These are phyloP conservation scores for Leptogaster cylindrica DNA, from an alignment of 2,888 invertebrate species.

Conservation along the genomic window DNA sequence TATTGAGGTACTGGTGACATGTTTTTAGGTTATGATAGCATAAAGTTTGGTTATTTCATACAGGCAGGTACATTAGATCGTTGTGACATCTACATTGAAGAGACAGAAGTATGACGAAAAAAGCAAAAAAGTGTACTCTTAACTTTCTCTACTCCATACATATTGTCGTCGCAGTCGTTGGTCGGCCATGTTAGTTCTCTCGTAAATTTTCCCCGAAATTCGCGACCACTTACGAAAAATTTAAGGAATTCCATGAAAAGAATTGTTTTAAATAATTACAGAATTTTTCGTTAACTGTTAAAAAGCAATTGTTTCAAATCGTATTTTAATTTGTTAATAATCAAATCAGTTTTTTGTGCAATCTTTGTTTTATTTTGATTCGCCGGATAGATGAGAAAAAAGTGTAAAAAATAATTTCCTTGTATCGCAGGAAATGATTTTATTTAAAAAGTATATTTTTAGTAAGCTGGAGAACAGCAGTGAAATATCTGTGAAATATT, in stretches of 20 bases:
- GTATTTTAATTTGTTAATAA: not conserved
- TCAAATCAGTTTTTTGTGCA: not conserved
- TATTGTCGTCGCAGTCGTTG: constrained; percentile 30
- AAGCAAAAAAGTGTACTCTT: too few species aligned
- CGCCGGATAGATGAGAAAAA: constrained; percentile 7
- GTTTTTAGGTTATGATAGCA: too few species aligned
- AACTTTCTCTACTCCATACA: constrained; percentile 28
- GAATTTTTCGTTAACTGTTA: constrained; percentile 1
- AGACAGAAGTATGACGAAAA: not conserved
- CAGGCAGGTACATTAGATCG: too few species aligned
- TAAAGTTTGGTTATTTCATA: too few species aligned
- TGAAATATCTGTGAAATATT: too few species aligned
- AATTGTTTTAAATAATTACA: constrained; percentile 11
- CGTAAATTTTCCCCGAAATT: constrained; percentile 40
- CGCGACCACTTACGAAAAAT: constrained; percentile 40
- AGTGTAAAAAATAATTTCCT: constrained; percentile 11
- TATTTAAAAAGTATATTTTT: too few species aligned
- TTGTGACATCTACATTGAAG: too few species aligned
- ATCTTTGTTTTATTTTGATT: constrained; percentile 9
- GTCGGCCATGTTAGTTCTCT: constrained; percentile 43
- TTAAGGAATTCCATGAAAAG: constrained; percentile 6
- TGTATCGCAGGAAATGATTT: constrained; percentile 6
- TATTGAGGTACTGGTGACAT: too few species aligned
- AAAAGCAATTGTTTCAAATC: not conserved
- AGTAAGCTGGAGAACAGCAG: too few species aligned